Percentiles rank a stretch among this genome's conserved stretches.
Evolutionary conservation across 37 sponge, comb jelly and placozoan species (phyloP).

Genomic region (Cliona cf. orientalis): DNA sequence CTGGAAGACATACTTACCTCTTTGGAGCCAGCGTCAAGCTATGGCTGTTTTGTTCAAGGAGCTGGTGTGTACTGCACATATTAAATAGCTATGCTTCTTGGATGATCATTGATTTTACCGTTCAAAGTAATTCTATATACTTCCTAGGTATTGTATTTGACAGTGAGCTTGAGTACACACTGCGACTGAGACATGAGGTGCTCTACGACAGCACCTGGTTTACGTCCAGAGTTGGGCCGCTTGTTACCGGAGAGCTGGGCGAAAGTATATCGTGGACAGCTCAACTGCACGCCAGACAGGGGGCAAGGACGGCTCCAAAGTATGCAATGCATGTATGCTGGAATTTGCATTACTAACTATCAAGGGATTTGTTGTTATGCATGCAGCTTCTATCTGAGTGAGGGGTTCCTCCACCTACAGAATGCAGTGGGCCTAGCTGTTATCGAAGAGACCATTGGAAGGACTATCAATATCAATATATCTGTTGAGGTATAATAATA

Average conservation of each 20-base stretch:
- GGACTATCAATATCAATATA: constrained; percentile 14
- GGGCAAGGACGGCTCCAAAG: too few species aligned
- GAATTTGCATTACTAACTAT: too few species aligned
- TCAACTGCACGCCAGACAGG: too few species aligned
- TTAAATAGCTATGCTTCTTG: too few species aligned
- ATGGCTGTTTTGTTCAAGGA: too few species aligned
- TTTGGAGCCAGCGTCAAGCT: neutral
- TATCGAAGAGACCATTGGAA: constrained; percentile 28
- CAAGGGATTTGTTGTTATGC: too few species aligned
- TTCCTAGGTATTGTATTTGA: constrained; percentile 67
- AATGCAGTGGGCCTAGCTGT: constrained; percentile 66
- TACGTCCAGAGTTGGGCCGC: constrained; percentile 19
- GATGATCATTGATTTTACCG: too few species aligned
- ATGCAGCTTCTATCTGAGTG: constrained; percentile 55
- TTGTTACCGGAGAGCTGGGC: too few species aligned
- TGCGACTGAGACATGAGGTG: constrained; percentile 68
- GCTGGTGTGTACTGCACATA: too few species aligned
- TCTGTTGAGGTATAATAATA: constrained; percentile 5
- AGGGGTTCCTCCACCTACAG: constrained; percentile 87
- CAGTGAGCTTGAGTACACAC: constrained; percentile 44
- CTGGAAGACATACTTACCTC: neutral
- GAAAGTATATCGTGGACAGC: too few species aligned
- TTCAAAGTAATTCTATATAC: too few species aligned
- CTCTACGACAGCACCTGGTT: constrained; percentile 35
- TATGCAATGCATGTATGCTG: too few species aligned